A percentile compares a stretch with the other conserved stretches of the same genome.
Conservation (phyloP, 2,113 vertebrate genomes). For the human (Homo sapiens) region GRCh38 chr3:105585501-105586000, state of each 20-base stretch:
- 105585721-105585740: constrained; percentile 65
- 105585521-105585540: neutral
- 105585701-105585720: constrained; percentile 57
- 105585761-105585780: constrained; percentile 64
- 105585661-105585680: constrained; percentile 55
- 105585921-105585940: constrained; percentile 76
- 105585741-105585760: constrained; percentile 68
- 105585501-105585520: neutral
- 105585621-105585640: neutral
- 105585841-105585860: constrained; percentile 51
- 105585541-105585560: neutral
- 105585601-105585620: constrained; percentile 41
- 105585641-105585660: constrained; percentile 44
- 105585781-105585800: constrained; percentile 71
- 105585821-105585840: constrained; percentile 57
- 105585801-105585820: constrained; percentile 77
- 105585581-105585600: neutral
- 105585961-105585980: constrained; percentile 68
- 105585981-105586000: constrained; percentile 62
- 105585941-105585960: constrained; percentile 69
- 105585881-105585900: constrained; percentile 25
- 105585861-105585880: constrained; percentile 76
- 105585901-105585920: constrained; percentile 68
- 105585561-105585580: neutral
- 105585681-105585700: constrained; percentile 72